These are phyloP conservation scores for Leptinotarsa juncta DNA, from an alignment of 2,888 invertebrate genomes.

Conservation along the genomic window DNA sequence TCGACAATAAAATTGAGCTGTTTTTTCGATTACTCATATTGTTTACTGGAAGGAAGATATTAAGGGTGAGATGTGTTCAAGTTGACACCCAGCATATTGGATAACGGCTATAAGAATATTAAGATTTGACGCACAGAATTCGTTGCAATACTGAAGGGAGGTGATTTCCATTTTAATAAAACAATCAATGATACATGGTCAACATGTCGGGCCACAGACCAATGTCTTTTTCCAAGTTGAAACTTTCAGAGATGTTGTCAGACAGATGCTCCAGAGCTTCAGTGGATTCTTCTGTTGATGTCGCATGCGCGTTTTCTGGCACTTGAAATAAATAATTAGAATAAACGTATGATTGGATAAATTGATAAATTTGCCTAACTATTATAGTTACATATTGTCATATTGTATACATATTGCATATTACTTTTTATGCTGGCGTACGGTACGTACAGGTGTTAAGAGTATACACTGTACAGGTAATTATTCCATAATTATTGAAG, in stretches of 20 bases:
- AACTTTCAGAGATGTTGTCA: background rate
- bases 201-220: background rate
- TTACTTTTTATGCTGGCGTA: constrained; percentile 2
- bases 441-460: background rate
- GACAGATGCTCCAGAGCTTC: constrained; percentile 2
- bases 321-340: background rate
- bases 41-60: too few species aligned
- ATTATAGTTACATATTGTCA: background rate
- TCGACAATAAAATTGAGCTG: too few species aligned
- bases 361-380: background rate
- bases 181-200: background rate
- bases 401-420: constrained; percentile 3
- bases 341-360: background rate
- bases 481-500: background rate
- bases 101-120: too few species aligned
- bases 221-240: constrained; percentile 5
- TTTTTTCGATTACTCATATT: too few species aligned
- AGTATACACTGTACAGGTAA: background rate
- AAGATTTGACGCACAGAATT: too few species aligned
- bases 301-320: background rate
- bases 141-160: background rate
- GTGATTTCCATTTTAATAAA: background rate
- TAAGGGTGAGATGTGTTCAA: too few species aligned
- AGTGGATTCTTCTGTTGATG: background rate
- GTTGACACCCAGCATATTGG: too few species aligned